Conservation (phyloP, 2,113 vertebrate species). For the Bufo bufo region DNA sequence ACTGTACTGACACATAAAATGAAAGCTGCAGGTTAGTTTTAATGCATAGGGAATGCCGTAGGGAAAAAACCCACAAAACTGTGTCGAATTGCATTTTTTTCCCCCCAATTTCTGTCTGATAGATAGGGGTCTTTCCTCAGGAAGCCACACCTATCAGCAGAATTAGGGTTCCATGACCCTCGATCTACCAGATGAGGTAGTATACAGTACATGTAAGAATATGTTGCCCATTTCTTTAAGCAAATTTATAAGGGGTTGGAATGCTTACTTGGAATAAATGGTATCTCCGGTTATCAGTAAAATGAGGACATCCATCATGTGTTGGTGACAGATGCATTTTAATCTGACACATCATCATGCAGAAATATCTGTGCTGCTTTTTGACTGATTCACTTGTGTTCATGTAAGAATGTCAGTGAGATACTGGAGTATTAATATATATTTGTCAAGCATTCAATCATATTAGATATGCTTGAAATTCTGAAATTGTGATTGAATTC, state of each 20-base stretch:
- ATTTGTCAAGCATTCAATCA: neutral
- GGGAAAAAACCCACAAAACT: no score
- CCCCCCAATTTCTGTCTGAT: no score
- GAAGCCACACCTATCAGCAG: no score
- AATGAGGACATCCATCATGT: neutral
- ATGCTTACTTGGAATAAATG: neutral
- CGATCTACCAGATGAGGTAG: no score
- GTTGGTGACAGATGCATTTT: neutral
- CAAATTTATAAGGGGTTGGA: neutral
- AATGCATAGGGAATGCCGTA: no score
- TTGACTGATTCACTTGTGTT: neutral
- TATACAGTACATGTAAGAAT: neutral
- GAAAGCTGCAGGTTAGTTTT: no score
- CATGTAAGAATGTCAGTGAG: neutral
- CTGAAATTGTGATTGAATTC: neutral
- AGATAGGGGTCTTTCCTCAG: no score
- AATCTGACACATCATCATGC: neutral
- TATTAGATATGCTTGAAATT: neutral
- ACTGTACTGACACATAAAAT: no score
- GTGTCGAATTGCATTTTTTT: no score
- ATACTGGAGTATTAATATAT: neutral
- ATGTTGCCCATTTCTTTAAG: neutral
- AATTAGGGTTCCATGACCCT: no score
- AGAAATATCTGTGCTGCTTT: constrained; percentile 2
- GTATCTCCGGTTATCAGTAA: neutral